These are phyloP conservation scores for Ophonus ardosiacus DNA, from an alignment of 2,888 invertebrate species.

Conservation along the genomic window DNA sequence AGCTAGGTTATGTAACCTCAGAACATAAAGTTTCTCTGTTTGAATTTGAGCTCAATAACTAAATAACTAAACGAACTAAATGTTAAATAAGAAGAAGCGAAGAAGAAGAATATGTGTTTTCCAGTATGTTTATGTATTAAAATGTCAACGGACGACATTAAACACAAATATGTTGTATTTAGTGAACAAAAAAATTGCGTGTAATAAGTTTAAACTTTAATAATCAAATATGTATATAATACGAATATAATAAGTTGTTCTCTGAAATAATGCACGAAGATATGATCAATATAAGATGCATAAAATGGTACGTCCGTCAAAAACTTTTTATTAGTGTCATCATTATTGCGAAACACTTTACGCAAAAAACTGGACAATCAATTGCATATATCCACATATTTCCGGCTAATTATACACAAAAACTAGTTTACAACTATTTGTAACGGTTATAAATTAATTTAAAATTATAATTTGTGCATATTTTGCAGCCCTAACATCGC, in stretches of 20 bases:
- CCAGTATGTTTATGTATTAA: conserved; percentile 35
- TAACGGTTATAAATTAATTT: no score
- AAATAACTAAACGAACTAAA: neutral
- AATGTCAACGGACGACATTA: conserved; percentile 29
- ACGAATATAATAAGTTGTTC: conserved; percentile 10
- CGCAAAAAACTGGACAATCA: neutral
- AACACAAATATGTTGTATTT: conserved; percentile 2
- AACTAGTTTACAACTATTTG: neutral
- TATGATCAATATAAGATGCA: conserved; percentile 57
- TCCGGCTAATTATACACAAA: no score
- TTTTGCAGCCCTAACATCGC: no score
- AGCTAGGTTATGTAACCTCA: neutral
- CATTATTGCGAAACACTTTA: neutral
- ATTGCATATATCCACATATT: no score
- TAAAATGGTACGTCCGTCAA: conserved; percentile 57
- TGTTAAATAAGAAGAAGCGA: conserved; percentile 7
- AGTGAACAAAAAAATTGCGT: conserved; percentile 5
- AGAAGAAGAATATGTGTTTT: conserved; percentile 9
- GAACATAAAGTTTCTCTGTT: neutral
- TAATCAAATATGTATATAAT: conserved; percentile 10
- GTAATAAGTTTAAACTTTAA: conserved; percentile 8
- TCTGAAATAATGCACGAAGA: conserved; percentile 51
- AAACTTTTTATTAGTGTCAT: conserved; percentile 14
- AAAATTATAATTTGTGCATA: no score
- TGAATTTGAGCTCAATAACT: no score